Evolutionary conservation across 2,888 invertebrate species (phyloP).

Genomic region (Sphaeridia pumilis): DNA sequence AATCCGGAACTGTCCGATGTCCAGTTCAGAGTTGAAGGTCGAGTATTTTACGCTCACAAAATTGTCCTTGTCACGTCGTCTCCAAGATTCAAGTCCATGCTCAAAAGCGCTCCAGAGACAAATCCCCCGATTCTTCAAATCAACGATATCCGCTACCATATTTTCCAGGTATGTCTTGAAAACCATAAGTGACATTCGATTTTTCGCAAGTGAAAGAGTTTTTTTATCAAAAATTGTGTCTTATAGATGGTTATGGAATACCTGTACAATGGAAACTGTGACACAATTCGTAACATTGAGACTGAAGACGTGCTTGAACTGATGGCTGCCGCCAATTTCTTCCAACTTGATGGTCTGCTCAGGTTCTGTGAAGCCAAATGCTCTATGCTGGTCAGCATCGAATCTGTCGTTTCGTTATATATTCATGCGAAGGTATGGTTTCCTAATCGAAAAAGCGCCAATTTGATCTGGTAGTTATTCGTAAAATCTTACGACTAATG

Average conservation of each 20-base stretch:
- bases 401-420: slow-evolving; percentile 83
- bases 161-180: slow-evolving; percentile 60
- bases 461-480: background rate
- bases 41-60: slow-evolving; percentile 85
- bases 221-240: slow-evolving; percentile 9
- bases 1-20: slow-evolving; percentile 86
- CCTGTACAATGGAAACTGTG: slow-evolving; percentile 77
- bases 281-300: slow-evolving; percentile 52
- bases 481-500: background rate
- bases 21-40: slow-evolving; percentile 79
- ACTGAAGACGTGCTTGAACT: slow-evolving; percentile 72
- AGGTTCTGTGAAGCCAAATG: slow-evolving; percentile 76
- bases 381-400: slow-evolving; percentile 68
- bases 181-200: background rate
- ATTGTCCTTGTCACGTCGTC: slow-evolving; percentile 86
- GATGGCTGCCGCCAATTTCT: slow-evolving; percentile 84
- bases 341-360: slow-evolving; percentile 72
- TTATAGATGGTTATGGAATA: slow-evolving; percentile 81
- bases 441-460: background rate
- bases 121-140: slow-evolving; percentile 77
- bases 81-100: slow-evolving; percentile 71
- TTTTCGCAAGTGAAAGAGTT: background rate
- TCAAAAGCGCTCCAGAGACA: slow-evolving; percentile 60
- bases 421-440: slow-evolving; percentile 71
- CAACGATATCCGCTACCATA: slow-evolving; percentile 82